Conservation (phyloP, 2,888 invertebrate species). For the Cryptosula pallasiana region DNA sequence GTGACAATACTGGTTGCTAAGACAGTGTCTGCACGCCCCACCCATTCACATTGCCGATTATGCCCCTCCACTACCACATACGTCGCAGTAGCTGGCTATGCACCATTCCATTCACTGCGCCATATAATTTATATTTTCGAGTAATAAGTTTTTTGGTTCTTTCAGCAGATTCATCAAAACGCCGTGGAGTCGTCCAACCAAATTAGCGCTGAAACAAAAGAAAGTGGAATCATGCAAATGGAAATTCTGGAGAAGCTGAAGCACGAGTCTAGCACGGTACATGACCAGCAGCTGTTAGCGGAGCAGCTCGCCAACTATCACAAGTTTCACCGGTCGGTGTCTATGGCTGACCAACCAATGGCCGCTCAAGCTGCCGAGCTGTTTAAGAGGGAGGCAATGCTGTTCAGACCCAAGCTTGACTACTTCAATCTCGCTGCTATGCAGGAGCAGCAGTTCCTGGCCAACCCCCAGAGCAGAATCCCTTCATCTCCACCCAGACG, state of each 20-base stretch:
- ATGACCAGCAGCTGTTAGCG: background rate
- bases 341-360: background rate
- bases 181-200: background rate
- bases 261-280: constrained; percentile 37
- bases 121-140: too few relatives aligned
- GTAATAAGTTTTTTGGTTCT: too few relatives aligned
- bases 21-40: too few relatives aligned
- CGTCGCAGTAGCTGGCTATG: too few relatives aligned
- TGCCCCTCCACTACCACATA: too few relatives aligned
- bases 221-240: constrained; percentile 32
- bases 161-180: background rate
- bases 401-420: constrained; percentile 3
- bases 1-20: too few relatives aligned
- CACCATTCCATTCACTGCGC: too few relatives aligned
- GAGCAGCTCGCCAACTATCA: constrained; percentile 20
- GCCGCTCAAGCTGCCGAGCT: constrained; percentile 7
- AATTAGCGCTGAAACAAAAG: background rate
- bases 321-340: background rate
- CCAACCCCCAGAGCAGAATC: constrained; percentile 32
- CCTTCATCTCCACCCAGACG: constrained; percentile 56
- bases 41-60: too few relatives aligned
- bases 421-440: constrained; percentile 6
- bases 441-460: constrained; percentile 26
- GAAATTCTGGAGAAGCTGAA: constrained; percentile 48
- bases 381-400: constrained; percentile 10